A percentile compares a stretch with the other conserved stretches of the same genome.
phyloP scores from a whole-genome alignment of 23 tunicate genomes.

The Halocynthia roretzi region DNA sequence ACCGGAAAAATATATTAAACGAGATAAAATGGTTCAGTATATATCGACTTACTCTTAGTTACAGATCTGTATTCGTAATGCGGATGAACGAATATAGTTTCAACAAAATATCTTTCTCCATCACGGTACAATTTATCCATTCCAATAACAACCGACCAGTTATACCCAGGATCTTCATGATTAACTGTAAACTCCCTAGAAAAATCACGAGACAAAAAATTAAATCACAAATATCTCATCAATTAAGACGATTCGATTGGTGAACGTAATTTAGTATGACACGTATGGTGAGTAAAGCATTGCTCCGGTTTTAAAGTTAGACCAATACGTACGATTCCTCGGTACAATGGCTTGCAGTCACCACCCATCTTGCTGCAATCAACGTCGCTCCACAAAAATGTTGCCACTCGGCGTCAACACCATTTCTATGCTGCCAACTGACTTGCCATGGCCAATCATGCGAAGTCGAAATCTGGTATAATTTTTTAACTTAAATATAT shows the following conservation, averaged over 20 bases:
- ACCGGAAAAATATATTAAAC: too few relatives aligned
- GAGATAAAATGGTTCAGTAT: too few relatives aligned
- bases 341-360: conserved; percentile 87
- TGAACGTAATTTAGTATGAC: too few relatives aligned
- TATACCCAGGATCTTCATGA: conserved; percentile 44
- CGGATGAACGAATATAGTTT: conserved; percentile 51
- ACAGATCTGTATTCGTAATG: conserved; percentile 42
- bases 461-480: conserved; percentile 3
- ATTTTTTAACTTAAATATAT: too few relatives aligned
- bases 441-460: conserved; percentile 88
- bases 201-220: too few relatives aligned
- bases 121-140: conserved; percentile 56
- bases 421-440: conserved; percentile 65
- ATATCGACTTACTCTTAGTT: conserved; percentile 44
- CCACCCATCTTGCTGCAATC: conserved; percentile 67
- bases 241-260: too few relatives aligned
- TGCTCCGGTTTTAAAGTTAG: too few relatives aligned
- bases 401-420: conserved; percentile 44
- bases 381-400: conserved; percentile 89
- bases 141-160: conserved; percentile 71
- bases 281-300: too few relatives aligned
- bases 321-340: conserved; percentile 52
- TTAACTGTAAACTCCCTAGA: conserved; percentile 26
- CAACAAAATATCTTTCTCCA: conserved; percentile 44
- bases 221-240: too few relatives aligned